Evolutionary conservation across 2,113 vertebrate genomes (phyloP), one percentile per base, ranked within the genome.

Genomic region (Lasiurus borealis): DNA sequence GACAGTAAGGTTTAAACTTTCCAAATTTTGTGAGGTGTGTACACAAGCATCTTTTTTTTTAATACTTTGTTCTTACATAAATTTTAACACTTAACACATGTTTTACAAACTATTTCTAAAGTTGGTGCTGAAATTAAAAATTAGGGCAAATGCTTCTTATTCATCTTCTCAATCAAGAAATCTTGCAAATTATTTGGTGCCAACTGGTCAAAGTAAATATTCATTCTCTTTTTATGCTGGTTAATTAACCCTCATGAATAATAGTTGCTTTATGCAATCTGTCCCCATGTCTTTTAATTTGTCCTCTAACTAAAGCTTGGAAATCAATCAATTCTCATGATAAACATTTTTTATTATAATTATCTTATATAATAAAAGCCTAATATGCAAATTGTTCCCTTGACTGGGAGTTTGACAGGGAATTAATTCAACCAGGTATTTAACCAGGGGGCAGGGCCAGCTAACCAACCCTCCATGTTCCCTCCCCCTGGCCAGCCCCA

Each of bases 151-250:
- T 92, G 57, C 25, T 94, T 46, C 6, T 76, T 69, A 23, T 23
- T 36, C 12, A 71, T 86, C 19, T 50, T 78, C 90, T 76, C 64
- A 54, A 71, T 21, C 8, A 85, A 80, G 44, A 85, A 69, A 59
- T 18, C 6, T 34, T 64, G 6, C 5, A 57, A 64, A 31, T 5
- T 50, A 75, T 71, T 44, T 25, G 66, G 0, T 46, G 15, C 27
- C 2, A 66, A 31, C 12, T 69, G 48, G 13, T 6, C 2, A 29
- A 83, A 93, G n/a, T 29, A 78, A 18, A 46, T 80, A 62, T 75
- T 78, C 18, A 31, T 88, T 84, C 12, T 96, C 3, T 93, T 89
- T 91, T 13, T 16, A 52, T 57, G 34, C 7, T 78, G 19, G 8
- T 72, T 64, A 64, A 88, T 72, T 75, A 69, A 16, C 36, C 6